phyloP scores from a whole-genome alignment of 1,140 invertebrate species.

The Drosophila biarmipes region DNA sequence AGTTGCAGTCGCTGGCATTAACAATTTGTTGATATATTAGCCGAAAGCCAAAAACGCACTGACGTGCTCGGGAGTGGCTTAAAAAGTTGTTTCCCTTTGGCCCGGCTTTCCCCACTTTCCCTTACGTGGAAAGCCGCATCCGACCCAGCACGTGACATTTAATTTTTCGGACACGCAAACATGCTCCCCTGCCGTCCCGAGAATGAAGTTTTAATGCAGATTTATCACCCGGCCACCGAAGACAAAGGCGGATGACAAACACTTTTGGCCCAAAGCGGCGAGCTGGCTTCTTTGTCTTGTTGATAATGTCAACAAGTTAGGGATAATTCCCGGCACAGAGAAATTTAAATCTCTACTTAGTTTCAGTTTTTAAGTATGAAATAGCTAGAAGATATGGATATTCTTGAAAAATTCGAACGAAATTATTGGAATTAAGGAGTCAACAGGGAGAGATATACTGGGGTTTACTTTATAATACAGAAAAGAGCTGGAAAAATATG shows the following conservation, averaged over 20 bases:
- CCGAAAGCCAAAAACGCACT: slow-evolving; percentile 46
- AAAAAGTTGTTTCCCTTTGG: slow-evolving; percentile 19
- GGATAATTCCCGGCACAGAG: slow-evolving; percentile 3
- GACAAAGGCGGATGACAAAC: slow-evolving; percentile 33
- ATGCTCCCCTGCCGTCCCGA: slow-evolving; percentile 6
- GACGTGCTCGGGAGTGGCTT: slow-evolving; percentile 45
- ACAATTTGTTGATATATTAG: slow-evolving; percentile 77
- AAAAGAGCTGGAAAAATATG: too few relatives aligned
- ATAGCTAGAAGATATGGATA: too few relatives aligned
- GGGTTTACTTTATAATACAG: too few relatives aligned
- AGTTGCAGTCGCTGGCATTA: slow-evolving; percentile 49
- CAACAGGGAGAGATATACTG: too few relatives aligned
- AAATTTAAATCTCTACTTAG: background rate
- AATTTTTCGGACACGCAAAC: slow-evolving; percentile 64
- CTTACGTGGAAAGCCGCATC: slow-evolving; percentile 8
- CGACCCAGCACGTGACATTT: slow-evolving; percentile 59
- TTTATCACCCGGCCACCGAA: slow-evolving; percentile 57
- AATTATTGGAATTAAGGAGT: too few relatives aligned
- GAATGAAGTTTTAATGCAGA: slow-evolving; percentile 75
- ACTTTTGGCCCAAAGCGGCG: slow-evolving; percentile 36
- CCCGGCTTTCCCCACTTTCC: slow-evolving; percentile 1
- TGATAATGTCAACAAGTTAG: slow-evolving; percentile 38
- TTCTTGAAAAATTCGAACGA: too few relatives aligned
- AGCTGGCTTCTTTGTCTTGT: slow-evolving; percentile 11
- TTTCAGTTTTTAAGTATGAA: background rate